phyloP scores from a whole-genome alignment of 2,113 vertebrate species.

The Leptobrachium leishanense region DNA sequence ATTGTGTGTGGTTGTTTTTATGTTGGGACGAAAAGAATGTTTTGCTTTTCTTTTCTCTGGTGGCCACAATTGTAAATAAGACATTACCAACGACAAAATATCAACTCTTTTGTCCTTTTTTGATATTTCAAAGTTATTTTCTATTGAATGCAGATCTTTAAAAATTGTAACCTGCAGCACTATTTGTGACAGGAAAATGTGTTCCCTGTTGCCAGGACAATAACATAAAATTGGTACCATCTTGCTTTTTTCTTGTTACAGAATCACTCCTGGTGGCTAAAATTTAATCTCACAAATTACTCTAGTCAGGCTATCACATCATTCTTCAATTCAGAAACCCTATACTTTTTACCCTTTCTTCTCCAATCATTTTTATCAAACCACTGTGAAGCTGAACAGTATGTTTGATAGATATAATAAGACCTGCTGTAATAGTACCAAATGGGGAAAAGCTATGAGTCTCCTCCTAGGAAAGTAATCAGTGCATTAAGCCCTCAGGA shows the following conservation, averaged over 20 bases:
- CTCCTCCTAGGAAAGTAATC: constrained; percentile 69
- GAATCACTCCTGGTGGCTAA: constrained; percentile 59
- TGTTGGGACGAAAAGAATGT: constrained; percentile 20
- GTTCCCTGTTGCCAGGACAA: constrained; percentile 63
- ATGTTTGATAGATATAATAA: constrained; percentile 74
- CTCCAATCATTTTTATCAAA: constrained; percentile 43
- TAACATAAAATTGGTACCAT: constrained; percentile 61
- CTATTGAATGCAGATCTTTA: constrained; percentile 50
- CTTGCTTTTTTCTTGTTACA: constrained; percentile 66
- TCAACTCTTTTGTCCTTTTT: constrained; percentile 55
- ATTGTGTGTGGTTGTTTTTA: constrained; percentile 51
- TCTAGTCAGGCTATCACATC: constrained; percentile 56
- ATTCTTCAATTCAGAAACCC: constrained; percentile 53
- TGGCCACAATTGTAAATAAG: constrained; percentile 55
- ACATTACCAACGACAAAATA: constrained; percentile 52
- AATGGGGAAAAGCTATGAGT: constrained; percentile 62
- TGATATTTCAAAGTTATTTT: constrained; percentile 50
- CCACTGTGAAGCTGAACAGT: constrained; percentile 61
- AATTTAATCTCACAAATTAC: constrained; percentile 60
- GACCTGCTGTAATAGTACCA: constrained; percentile 64
- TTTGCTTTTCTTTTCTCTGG: constrained; percentile 26
- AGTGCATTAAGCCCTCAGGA: constrained; percentile 65
- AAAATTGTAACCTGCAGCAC: constrained; percentile 55
- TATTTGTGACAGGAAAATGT: constrained; percentile 64
- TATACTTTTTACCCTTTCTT: constrained; percentile 33